Base-by-base conservation (phyloP, 2,797 vertebrate genomes). In the Choloepus didactylus region DNA sequence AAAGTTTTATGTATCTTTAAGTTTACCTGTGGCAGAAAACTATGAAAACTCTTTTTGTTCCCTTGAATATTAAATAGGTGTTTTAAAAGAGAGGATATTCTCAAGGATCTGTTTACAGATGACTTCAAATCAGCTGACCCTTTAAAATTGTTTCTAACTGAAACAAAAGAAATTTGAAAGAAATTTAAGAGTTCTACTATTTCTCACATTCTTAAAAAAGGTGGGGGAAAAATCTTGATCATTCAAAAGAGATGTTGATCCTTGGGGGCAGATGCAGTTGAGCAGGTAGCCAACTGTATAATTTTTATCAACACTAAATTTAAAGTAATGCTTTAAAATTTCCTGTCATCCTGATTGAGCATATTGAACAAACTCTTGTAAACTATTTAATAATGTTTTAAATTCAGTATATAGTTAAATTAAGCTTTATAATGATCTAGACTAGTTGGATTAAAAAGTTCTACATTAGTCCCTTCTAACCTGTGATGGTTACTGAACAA, bases 261-360 rank as follows among this genome's bases (percentile, higher is more conserved):
- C 15, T 87, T 79, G 18, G 4, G 12, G 60, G 8, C 23, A 56
- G 9, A 29, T 80, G 31, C 27, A 67, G 3, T 82, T 51, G 60
- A 86, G 21, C 76, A 38, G 10, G 18, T 83, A 35, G 35, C 7
- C 23, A 67, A 66, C 51, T 64, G 64, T 46, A 6, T 51, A 46
- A 27, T 60, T 92, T 87, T 83, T 72, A 31, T 87, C 29, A 38
- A 51, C 27, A 76, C 4, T 60, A 76, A 69, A 94, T 92, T 89
- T 64, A 76, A 92, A 76, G n/a, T 46, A 87, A 38, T 86, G n/a
- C 38, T 73, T 82, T 89, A 41, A 76, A 66, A 86, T 72, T 59
- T 81, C 15, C 31, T 25, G 1, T 56, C 59, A 83, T 29, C 9
- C 27, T 56, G 25, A 46, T 54, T 94, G 25, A 49, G 15, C 35